Base-by-base conservation (phyloP, 2,797 vertebrate species). In the Tenualosa thibaudeaui region DNA sequence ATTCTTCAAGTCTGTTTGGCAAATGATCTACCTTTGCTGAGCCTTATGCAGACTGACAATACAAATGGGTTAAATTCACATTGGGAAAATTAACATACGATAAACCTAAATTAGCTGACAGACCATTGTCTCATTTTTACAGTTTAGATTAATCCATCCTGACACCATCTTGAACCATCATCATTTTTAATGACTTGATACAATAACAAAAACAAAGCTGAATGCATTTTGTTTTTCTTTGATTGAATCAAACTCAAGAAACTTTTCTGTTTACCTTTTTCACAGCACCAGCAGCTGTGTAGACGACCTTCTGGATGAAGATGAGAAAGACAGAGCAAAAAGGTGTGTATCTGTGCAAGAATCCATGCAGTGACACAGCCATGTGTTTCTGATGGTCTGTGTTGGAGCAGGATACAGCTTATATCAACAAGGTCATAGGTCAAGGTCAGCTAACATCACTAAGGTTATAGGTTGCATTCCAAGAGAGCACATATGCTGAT, bases 271-370 rank as follows among this genome's bases (percentile, higher is more conserved):
- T 15, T 68, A 3, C 89, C 90, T 94, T 91, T 89, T 82, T 93
- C 92, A 86, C 90, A 99, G 97, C 94, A 94, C 95, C 93, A 95
- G 91, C 93, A 94, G 93, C 91, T 96, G 95, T 84, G 93, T 96
- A 92, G 95, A 95, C 22, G 96, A 98, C 92, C 95, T 97, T 91
- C 95, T 98, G 96, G 97, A 97, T 56, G 95, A 96, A 92, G 94
- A 97, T 95, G 93, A 96, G 85, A 96, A 95, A 90, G 96, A 96
- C 92, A 95, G 93, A 89, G 94, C 94, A 90, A 97, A 96, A 95
- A 97, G 97, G 98, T 99, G 92, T 6, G 54, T 24, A 7, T 83
- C 5, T 88, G 1, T 88, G 31, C 84, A 0, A 78, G 51, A 71
- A 22, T 84, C 15, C 43, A 8, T 86, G n/a, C 87, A 3, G 78